phyloP scores from a whole-genome alignment of 2,888 invertebrate genomes.

The Heliconius charithonia region DNA sequence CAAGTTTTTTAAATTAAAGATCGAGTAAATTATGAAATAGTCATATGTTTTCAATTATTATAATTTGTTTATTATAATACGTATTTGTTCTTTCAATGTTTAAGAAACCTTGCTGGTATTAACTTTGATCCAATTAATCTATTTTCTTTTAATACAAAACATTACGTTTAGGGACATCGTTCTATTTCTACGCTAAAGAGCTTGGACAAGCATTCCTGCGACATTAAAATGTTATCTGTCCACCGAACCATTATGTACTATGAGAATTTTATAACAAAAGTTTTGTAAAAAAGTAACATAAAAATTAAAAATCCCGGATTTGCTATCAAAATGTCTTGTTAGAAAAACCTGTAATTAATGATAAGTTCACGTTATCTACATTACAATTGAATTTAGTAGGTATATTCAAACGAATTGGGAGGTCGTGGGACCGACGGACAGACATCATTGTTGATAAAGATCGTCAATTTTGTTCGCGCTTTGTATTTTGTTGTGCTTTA shows the following conservation, averaged over 20 bases:
- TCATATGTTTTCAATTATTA: not conserved
- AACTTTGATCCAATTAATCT: not conserved
- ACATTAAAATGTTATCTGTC: constrained; percentile 36
- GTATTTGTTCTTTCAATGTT: not conserved
- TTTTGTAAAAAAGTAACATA: constrained; percentile 39
- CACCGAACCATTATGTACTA: constrained; percentile 40
- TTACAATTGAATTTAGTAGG: constrained; percentile 66
- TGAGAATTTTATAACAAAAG: constrained; percentile 46
- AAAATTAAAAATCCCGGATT: constrained; percentile 49
- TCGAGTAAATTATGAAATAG: not conserved
- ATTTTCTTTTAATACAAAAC: no score
- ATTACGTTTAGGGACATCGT: not conserved
- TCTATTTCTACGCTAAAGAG: constrained; percentile 13
- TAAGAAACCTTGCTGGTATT: not conserved
- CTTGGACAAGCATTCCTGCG: constrained; percentile 8
- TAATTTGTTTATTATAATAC: not conserved
- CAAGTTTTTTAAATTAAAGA: no score
- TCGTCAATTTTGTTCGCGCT: constrained; percentile 73
- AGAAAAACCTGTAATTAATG: constrained; percentile 58
- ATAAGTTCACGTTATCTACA: constrained; percentile 52
- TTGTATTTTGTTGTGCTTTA: constrained; percentile 59
- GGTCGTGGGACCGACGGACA: constrained; percentile 73
- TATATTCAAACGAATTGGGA: constrained; percentile 63
- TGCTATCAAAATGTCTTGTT: constrained; percentile 52
- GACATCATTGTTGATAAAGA: constrained; percentile 64